A percentile compares a stretch with the other conserved stretches of the same genome.
phyloP scores from a whole-genome alignment of 2,797 vertebrate species.

The Emys orbicularis region DNA sequence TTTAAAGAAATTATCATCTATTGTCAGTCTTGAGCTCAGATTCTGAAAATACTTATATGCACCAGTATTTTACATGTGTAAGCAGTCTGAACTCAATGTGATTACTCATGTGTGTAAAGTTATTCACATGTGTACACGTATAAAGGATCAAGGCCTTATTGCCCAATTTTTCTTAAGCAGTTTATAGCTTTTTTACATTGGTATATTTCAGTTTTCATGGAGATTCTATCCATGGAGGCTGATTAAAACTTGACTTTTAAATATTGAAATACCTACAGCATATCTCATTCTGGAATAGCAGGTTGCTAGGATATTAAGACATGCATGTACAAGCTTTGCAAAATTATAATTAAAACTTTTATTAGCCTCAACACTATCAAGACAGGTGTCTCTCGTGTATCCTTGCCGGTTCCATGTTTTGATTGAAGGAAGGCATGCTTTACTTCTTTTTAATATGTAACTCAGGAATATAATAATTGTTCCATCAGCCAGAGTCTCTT shows the following conservation, averaged over 20 bases:
- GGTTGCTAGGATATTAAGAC: neutral
- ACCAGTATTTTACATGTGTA: neutral
- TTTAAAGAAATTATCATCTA: neutral
- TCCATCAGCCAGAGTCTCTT: neutral
- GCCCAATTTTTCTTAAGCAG: neutral
- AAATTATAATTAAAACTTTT: neutral
- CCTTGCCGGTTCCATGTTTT: neutral
- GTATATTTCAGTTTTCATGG: neutral
- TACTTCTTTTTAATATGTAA: neutral
- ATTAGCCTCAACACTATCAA: neutral
- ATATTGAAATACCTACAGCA: neutral
- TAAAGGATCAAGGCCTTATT: neutral
- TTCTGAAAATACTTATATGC: neutral
- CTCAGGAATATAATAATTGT: neutral
- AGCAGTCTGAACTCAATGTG: neutral
- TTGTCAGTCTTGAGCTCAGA: neutral
- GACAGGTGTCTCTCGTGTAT: neutral
- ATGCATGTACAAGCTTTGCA: rapidly evolving
- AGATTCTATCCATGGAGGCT: neutral
- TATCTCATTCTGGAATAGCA: neutral
- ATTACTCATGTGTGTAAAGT: neutral
- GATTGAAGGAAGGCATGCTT: neutral
- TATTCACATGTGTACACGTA: neutral
- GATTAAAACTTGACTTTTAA: neutral
- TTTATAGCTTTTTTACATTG: neutral